Base-by-base conservation (phyloP, 2,113 vertebrate genomes). In the Cheilinus undulatus region DNA sequence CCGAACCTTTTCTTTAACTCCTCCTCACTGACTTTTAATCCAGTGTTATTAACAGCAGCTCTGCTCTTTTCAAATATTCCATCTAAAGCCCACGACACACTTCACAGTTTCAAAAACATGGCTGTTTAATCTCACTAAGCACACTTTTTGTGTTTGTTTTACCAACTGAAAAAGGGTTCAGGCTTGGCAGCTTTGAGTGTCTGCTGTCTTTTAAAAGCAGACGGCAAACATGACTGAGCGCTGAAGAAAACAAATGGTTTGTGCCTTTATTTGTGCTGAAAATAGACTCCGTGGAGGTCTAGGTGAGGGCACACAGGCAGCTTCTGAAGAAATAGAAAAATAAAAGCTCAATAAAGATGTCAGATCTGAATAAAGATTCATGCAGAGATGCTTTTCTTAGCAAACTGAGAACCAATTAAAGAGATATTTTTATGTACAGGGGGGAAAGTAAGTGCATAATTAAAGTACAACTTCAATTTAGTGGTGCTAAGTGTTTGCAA, bases 261-360 rank as follows among this genome's bases (percentile, higher is more conserved):
- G 52, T 58, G 40, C 1, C 14, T 15, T 40, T 17, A 17, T 5
- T 42, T 6, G 17, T 15, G 58, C 49, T 63, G 38, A 38, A 52
- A 73, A 78, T 50, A 49, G 54, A 60, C 38, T 50, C 42, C 50
- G 42, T 22, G 5, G 38, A 40, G 32, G 34, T 9, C 13, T 28
- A 26, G 9, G 24, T 14, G 24, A 50, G 13, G 66, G 36, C 9
- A 6, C 20, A 34, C 20, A 63, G 23, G 3, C 57, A 17, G 45
- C 23, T 30, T 77, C n/a, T 52, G 28, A 32, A 42, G 26, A 14
- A n/a, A 43, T 34, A 2, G 9, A 42, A 13, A 65, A 40, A 61
- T 42, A 42, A 58, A 50, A 68, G 19, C 24, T 7, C 8, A 38
- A 56, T 23, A 24, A 23, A 30, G 26, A 30, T 6, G n/a, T 46